Percentiles rank a stretch among this genome's conserved stretches.
Evolutionary conservation across 2,888 invertebrate genomes (phyloP).

Genomic region (Timandra comae): DNA sequence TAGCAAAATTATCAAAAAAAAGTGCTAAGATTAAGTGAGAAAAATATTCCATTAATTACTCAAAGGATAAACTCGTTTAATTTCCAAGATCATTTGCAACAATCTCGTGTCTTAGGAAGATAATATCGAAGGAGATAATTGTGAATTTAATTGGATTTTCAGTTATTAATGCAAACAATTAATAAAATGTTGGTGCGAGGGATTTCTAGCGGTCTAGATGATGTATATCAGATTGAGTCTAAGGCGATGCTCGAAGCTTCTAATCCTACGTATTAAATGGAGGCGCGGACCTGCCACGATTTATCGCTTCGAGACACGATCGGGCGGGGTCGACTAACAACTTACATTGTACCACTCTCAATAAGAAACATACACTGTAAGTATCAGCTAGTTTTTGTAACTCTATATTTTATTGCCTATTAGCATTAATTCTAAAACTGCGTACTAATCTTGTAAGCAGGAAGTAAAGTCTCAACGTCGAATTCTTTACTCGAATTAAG

Average conservation of each 20-base stretch:
- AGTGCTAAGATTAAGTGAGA: too few relatives aligned
- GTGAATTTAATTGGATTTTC: slow-evolving; percentile 18
- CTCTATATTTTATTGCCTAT: slow-evolving; percentile 15
- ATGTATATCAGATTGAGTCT: slow-evolving; percentile 51
- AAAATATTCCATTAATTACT: too few relatives aligned
- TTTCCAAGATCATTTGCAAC: too few relatives aligned
- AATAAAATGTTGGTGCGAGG: slow-evolving; percentile 28
- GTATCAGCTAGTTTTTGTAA: slow-evolving; percentile 31
- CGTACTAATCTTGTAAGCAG: slow-evolving; percentile 6
- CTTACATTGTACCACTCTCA: slow-evolving; percentile 35
- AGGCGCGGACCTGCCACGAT: slow-evolving; percentile 47
- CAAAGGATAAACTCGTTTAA: too few relatives aligned
- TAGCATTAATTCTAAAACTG: slow-evolving; percentile 2
- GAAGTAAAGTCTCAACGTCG: slow-evolving; percentile 4
- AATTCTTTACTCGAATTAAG: slow-evolving; percentile 1
- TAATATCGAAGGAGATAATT: slow-evolving; percentile 10
- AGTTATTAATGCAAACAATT: slow-evolving; percentile 29
- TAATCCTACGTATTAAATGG: slow-evolving; percentile 43
- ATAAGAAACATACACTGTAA: too few relatives aligned
- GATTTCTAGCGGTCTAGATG: slow-evolving; percentile 30
- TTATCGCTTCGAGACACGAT: slow-evolving; percentile 45
- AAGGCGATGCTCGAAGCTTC: slow-evolving; percentile 34
- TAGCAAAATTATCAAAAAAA: too few relatives aligned
- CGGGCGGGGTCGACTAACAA: slow-evolving; percentile 42
- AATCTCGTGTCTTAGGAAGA: too few relatives aligned